A percentile compares a stretch with the other conserved stretches of the same genome.
phyloP scores from a whole-genome alignment of 1,140 invertebrate genomes.

The Drosophila mojavensis region DNA sequence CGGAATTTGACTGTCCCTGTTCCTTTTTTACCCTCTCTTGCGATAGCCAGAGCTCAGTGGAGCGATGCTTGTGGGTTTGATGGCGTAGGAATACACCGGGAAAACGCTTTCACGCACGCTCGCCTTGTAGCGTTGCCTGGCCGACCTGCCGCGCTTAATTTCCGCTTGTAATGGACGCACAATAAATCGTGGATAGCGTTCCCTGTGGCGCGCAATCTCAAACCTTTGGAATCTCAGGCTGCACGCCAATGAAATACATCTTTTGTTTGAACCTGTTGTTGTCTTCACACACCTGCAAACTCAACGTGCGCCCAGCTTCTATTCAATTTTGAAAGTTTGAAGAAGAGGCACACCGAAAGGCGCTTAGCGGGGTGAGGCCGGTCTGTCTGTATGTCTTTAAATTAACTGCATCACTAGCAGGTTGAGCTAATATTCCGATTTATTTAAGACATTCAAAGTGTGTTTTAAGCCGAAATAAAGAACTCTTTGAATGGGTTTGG shows the following conservation, averaged over 20 bases:
- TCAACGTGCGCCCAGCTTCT: conserved; percentile 7
- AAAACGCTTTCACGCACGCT: conserved; percentile 81
- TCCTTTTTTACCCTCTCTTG: neutral
- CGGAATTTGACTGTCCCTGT: conserved; percentile 53
- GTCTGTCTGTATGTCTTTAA: conserved; percentile 4
- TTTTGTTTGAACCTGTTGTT: conserved; percentile 49
- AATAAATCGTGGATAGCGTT: conserved; percentile 78
- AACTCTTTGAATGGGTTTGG: no score
- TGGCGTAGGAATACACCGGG: conserved; percentile 40
- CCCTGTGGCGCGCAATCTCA: conserved; percentile 47
- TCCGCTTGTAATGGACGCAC: conserved; percentile 82
- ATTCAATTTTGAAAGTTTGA: conserved; percentile 33
- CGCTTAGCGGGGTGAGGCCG: neutral
- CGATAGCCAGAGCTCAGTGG: conserved; percentile 25
- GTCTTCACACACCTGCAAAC: conserved; percentile 11
- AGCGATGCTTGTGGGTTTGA: neutral
- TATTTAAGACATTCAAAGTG: no score
- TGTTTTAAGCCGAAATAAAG: no score
- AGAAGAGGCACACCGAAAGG: conserved; percentile 14
- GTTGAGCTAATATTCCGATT: conserved; percentile 4
- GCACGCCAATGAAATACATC: conserved; percentile 65
- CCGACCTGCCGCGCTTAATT: conserved; percentile 80
- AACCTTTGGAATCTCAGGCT: conserved; percentile 34
- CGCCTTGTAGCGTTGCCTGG: conserved; percentile 47
- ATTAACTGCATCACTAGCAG: conserved; percentile 44